A percentile compares a stretch with the other conserved stretches of the same genome.
phyloP scores from a whole-genome alignment of 1,140 invertebrate genomes.

The Alviniconcha marisindica region DNA sequence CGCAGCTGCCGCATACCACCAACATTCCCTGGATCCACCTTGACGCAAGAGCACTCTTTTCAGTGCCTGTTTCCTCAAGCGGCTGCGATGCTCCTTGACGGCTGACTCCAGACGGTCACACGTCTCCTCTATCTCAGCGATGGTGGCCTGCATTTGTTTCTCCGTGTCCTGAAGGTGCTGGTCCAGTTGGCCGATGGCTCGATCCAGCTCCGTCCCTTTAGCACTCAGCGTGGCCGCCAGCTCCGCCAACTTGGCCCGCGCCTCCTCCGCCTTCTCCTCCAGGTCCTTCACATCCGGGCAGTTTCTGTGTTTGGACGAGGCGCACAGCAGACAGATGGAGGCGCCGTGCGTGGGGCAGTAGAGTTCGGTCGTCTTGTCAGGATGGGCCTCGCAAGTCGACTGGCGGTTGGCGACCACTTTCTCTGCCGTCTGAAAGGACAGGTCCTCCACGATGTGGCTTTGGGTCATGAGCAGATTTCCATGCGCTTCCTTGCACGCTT shows the following conservation, averaged over 20 bases:
- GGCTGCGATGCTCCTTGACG: background rate
- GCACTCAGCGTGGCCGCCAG: background rate
- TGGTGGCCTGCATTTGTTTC: background rate
- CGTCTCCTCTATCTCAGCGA: background rate
- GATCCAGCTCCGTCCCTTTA: no score
- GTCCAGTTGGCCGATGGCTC: constrained; percentile 7
- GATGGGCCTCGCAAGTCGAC: background rate
- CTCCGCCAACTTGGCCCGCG: background rate
- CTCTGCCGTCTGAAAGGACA: background rate
- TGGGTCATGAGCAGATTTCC: background rate
- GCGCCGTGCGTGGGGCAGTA: constrained; percentile 22
- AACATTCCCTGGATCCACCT: background rate
- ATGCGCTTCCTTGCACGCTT: background rate
- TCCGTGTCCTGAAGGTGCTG: background rate
- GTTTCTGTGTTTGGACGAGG: constrained; percentile 1
- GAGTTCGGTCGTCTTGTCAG: background rate
- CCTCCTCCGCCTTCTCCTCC: background rate
- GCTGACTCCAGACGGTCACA: background rate
- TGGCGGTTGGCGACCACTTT: background rate
- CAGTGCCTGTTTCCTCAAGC: background rate
- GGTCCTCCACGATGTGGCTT: constrained; percentile 1
- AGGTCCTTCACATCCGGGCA: background rate
- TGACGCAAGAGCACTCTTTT: background rate
- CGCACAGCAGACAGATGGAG: constrained; percentile 1
- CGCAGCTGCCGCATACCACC: background rate